Evolutionary conservation across 2,797 vertebrate species (phyloP), one percentile per base, ranked within the genome.

Genomic region (Novumbra hubbsi): DNA sequence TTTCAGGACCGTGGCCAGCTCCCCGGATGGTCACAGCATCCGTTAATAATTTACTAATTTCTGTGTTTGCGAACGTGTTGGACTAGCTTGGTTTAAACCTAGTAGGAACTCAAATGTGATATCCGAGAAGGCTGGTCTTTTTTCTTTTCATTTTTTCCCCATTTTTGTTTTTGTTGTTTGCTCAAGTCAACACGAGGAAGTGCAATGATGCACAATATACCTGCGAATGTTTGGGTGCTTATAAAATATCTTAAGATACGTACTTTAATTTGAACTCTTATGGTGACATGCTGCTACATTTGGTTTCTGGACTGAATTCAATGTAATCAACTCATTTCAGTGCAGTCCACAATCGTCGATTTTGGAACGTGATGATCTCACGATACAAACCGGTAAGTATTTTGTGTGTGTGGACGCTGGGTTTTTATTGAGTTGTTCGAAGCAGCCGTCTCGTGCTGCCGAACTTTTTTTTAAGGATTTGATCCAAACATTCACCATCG

Each of bases 1-100:
- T 84, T 92, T 93, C 92, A 94, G 93, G 84, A 95, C 94, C 92
- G 80, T 68, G 93, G 93, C 85, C 81, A 95, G 93, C 88, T 90
- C 91, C 84, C 50, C 74, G 57, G 55, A 49, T 74, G 80, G 74
- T 28, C 45, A 48, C 75, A 28, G 68, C 63, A 30, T 19, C 57
- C 68, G 17, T 77, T 57, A 27, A 72, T 68, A 73, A 9, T 73
- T 57, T 4, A 71, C 65, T 49, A 50, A 60, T 77, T 76, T 48
- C 52, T 21, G 21, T 66, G 24, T 65, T 74, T 55, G 71, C 68
- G 68, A 28, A 41, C 70, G 55, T 21, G 34, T 15, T 67, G 34
- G 62, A 45, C 45, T 19, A 30, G 57, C 14, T 68, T 12, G 0
- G 48, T 28, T 70, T 49, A 70, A 70, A n/a, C 27, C 48, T 32